phyloP scores from a whole-genome alignment of 2,113 vertebrate species.

The Odontesthes bonariensis region DNA sequence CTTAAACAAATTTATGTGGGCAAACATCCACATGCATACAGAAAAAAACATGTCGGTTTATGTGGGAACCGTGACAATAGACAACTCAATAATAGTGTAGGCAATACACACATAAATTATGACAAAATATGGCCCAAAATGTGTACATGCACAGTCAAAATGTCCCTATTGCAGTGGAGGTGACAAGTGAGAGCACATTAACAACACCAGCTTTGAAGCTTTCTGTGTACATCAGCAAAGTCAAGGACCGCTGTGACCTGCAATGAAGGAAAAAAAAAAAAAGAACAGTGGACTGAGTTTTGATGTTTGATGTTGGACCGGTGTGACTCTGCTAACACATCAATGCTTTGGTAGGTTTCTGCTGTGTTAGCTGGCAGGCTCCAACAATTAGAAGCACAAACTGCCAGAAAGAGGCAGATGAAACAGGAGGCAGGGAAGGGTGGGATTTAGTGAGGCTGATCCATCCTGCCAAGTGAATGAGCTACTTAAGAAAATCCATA shows the following conservation, averaged over 20 bases:
- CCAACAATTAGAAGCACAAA: constrained; percentile 42
- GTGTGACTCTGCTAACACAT: constrained; percentile 37
- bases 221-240: constrained; percentile 56
- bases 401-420: constrained; percentile 40
- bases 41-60: constrained; percentile 2
- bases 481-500: neutral
- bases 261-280: neutral
- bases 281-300: constrained; percentile 1
- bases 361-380: constrained; percentile 22
- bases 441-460: constrained; percentile 12
- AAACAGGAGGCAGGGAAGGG: constrained; percentile 39
- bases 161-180: constrained; percentile 20
- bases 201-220: constrained; percentile 3
- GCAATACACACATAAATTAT: too few relatives aligned
- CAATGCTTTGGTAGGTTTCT: constrained; percentile 29
- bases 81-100: neutral
- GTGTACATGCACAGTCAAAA: neutral
- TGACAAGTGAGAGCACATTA: neutral
- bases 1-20: neutral
- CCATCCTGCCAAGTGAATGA: constrained; percentile 34
- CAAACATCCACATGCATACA: neutral
- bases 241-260: neutral
- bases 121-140: too few relatives aligned
- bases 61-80: neutral
- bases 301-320: constrained; percentile 23